Base-by-base conservation (phyloP, 2,113 vertebrate genomes). In the Etia nguti region DNA sequence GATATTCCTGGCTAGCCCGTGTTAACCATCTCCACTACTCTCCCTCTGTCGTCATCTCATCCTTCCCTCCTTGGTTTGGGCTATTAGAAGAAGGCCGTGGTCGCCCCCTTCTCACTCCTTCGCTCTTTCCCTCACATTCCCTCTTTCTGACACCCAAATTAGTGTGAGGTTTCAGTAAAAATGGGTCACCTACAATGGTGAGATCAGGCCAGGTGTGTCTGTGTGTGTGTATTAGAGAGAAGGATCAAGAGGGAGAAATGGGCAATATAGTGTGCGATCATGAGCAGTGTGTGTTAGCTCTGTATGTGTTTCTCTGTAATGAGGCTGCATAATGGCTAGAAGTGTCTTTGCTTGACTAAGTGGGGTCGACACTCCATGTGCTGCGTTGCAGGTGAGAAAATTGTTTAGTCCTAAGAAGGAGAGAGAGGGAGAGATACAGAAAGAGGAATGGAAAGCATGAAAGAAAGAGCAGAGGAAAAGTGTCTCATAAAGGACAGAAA, bases 1-100 rank as follows among this genome's bases (percentile, higher is more conserved):
- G 94, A 96, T 96, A 96, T 96, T 96, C 94, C 83, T 89, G 89
- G 84, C 90, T 88, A 88, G 83, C 90, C 91, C 5, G 12, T 93
- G 88, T 90, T 92, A 92, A 94, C 91, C 92, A 81, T 81, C 81
- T 85, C 46, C 11, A 60, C 70, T 54, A 59, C 85, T 55, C 80
- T 87, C 75, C 81, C 86, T 92, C 60, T 84, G 80, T 79, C 60
- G 62, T 82, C 89, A 26, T 82, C 80, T 57, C 59, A 52, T 41
- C 48, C 65, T 59, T 22, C 29, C 43, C 18, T 79, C 59, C 62
- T 86, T 81, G n/a, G 86, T 94, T 83, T 82, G 86, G 88, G 88
- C 86, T 90, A 92, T 95, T 95, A 94, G 93, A 90, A 79, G 52
- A 36, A 91, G 85, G 62, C 82, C 4, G 10, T 50, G 86, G 87